Percentiles rank a stretch among this genome's conserved stretches.
Conservation (phyloP, 2,888 invertebrate species). For the Morpho deidamia region DNA sequence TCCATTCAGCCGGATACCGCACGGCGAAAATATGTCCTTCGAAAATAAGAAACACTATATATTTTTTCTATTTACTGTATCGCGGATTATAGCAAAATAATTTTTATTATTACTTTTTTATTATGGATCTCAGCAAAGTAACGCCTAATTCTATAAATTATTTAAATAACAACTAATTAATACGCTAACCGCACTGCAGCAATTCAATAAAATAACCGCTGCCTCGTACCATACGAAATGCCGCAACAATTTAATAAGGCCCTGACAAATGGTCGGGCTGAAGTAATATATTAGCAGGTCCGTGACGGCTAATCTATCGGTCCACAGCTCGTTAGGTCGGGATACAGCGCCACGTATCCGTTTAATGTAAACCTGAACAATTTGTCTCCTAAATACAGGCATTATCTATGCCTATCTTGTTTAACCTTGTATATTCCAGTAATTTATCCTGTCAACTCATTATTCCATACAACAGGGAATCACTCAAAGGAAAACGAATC, state of each 20-base stretch:
- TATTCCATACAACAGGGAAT: no score
- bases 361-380: constrained; percentile 3
- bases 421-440: no score
- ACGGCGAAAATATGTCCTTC: no score
- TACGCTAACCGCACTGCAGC: constrained; percentile 2
- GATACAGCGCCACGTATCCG: constrained; percentile 18
- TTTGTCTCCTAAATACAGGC: constrained; percentile 7
- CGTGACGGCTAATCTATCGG: constrained; percentile 17
- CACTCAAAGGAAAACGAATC: no score
- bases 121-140: no score
- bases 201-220: constrained; percentile 20
- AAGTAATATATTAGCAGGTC: constrained; percentile 8
- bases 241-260: constrained; percentile 14
- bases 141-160: no score
- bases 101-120: no score
- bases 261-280: constrained; percentile 2
- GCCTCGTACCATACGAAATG: constrained; percentile 2
- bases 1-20: no score
- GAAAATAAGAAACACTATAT: no score
- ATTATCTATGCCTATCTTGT: not conserved
- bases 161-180: not conserved
- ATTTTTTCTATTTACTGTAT: no score
- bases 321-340: constrained; percentile 24
- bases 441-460: no score
- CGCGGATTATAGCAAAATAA: no score